These are phyloP conservation scores for Mythimna ferrago DNA, from an alignment of 2,888 invertebrate genomes.

Conservation along the genomic window DNA sequence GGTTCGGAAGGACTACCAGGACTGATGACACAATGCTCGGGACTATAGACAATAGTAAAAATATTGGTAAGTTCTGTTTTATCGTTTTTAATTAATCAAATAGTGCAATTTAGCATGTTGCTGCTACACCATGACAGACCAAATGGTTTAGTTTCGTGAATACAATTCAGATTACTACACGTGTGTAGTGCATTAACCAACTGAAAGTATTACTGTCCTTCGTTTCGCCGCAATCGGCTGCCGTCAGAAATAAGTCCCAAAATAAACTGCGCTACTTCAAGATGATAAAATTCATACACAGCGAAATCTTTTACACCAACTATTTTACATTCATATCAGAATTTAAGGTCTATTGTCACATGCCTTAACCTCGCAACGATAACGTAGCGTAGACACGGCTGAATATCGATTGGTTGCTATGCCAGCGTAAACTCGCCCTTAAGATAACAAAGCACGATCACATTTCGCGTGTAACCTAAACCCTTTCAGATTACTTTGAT, in stretches of 20 bases:
- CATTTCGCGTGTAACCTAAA: slow-evolving; percentile 75
- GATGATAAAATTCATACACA: slow-evolving; percentile 49
- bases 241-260: slow-evolving; percentile 4
- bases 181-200: background rate
- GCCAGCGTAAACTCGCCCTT: slow-evolving; percentile 64
- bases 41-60: slow-evolving; percentile 85
- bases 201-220: background rate
- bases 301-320: slow-evolving; percentile 55
- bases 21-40: slow-evolving; percentile 87
- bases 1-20: slow-evolving; percentile 81
- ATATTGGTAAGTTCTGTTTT: slow-evolving; percentile 73
- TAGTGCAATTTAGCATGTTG: no score
- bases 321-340: slow-evolving; percentile 61
- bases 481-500: slow-evolving; percentile 86
- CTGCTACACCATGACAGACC: no score
- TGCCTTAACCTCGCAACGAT: slow-evolving; percentile 66
- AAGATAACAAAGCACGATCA: slow-evolving; percentile 70
- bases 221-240: slow-evolving; percentile 11
- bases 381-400: slow-evolving; percentile 53
- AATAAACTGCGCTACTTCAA: slow-evolving; percentile 45
- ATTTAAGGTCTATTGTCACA: slow-evolving; percentile 67
- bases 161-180: background rate
- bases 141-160: background rate
- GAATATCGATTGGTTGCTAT: slow-evolving; percentile 76
- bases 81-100: background rate